A percentile compares a stretch with the other conserved stretches of the same genome.
These are phyloP conservation scores for Nyctalus aviator DNA, from an alignment of 2,797 vertebrate genomes.

Conservation along the genomic window DNA sequence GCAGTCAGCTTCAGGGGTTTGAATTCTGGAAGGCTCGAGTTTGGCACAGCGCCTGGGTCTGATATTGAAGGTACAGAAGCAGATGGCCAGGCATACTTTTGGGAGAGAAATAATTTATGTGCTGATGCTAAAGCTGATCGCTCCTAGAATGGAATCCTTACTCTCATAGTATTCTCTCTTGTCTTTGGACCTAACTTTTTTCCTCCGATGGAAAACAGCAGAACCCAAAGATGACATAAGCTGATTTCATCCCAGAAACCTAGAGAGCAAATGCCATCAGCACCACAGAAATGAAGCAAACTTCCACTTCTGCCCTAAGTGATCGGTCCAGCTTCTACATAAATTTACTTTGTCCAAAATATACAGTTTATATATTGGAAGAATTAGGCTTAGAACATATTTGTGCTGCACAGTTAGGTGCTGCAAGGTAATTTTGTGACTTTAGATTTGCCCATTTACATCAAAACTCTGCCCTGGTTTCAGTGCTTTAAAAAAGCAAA, in stretches of 20 bases:
- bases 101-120: slow-evolving; percentile 42
- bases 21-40: background rate
- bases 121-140: background rate
- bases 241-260: slow-evolving; percentile 30
- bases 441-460: slow-evolving; percentile 27
- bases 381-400: background rate
- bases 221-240: slow-evolving; percentile 13
- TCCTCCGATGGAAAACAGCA: background rate
- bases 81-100: slow-evolving; percentile 1
- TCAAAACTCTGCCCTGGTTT: slow-evolving; percentile 38
- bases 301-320: background rate
- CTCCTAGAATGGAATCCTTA: slow-evolving; percentile 1
- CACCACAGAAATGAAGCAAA: slow-evolving; percentile 31
- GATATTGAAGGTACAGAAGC: background rate
- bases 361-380: background rate
- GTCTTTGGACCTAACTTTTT: background rate
- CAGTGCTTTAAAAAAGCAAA: slow-evolving; percentile 36
- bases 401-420: background rate
- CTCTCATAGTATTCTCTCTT: background rate
- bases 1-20: background rate
- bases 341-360: background rate
- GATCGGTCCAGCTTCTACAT: background rate
- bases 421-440: background rate
- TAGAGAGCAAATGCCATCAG: background rate
- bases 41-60: background rate